These are phyloP conservation scores for Capreolus pygargus DNA, from an alignment of 2,113 vertebrate genomes.

Conservation along the genomic window DNA sequence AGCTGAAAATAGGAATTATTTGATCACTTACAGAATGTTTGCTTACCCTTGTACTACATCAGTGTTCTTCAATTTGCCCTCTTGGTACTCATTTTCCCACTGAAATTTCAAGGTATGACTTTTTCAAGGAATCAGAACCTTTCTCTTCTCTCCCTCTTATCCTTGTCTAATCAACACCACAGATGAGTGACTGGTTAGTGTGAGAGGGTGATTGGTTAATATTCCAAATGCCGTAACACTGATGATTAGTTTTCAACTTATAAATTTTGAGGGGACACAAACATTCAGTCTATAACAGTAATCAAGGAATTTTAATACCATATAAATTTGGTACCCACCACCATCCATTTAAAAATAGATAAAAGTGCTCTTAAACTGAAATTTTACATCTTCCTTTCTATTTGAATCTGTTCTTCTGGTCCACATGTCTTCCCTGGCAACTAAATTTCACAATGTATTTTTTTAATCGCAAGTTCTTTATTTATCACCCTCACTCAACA, in stretches of 20 bases:
- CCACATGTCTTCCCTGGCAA: constrained; percentile 28
- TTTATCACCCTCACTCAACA: constrained; percentile 55
- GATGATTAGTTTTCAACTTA: neutral
- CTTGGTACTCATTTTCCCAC: neutral
- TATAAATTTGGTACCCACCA: constrained; percentile 24
- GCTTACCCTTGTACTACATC: neutral
- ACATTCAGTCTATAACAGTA: neutral
- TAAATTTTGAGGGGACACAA: neutral
- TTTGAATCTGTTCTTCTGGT: constrained; percentile 32
- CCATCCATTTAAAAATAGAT: constrained; percentile 42
- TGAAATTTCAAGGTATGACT: neutral
- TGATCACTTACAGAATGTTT: neutral
- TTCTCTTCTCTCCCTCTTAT: neutral
- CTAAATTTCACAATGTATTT: constrained; percentile 46
- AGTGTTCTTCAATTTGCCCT: neutral
- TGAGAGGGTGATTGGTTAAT: neutral
- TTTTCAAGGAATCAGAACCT: neutral
- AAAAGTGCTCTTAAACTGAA: constrained; percentile 7
- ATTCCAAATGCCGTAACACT: neutral
- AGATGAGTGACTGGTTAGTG: neutral
- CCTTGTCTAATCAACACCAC: neutral
- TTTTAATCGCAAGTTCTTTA: constrained; percentile 38
- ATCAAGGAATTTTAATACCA: constrained; percentile 26
- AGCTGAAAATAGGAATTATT: neutral
- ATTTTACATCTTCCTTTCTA: constrained; percentile 18